Evolutionary conservation across 2,888 invertebrate genomes (phyloP).

Genomic region (Dorcus hopei): DNA sequence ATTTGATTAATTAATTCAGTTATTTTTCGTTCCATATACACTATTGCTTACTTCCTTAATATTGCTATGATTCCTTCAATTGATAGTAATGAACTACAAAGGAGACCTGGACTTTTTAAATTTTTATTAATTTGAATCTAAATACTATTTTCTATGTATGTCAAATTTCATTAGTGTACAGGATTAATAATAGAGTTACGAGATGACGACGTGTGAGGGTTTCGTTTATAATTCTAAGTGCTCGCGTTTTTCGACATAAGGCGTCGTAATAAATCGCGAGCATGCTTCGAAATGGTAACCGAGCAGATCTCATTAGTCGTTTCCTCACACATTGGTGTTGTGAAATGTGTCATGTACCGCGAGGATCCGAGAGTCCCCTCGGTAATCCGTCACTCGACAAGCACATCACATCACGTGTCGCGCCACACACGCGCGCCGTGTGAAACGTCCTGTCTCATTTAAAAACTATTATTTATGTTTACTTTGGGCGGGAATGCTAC

Average conservation of each 20-base stretch:
- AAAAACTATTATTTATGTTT: conserved; percentile 55
- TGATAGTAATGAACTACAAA: too few species aligned
- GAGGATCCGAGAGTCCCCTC: conserved; percentile 36
- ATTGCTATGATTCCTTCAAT: too few species aligned
- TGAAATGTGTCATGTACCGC: conserved; percentile 48
- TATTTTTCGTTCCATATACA: too few species aligned
- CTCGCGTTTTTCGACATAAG: not conserved
- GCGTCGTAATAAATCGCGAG: not conserved
- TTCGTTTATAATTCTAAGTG: not conserved
- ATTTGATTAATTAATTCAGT: too few species aligned
- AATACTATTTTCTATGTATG: too few species aligned
- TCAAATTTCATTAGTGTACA: too few species aligned
- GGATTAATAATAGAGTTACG: too few species aligned
- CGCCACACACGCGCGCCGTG: conserved; percentile 49
- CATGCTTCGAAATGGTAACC: not conserved
- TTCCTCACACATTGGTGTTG: conserved; percentile 49
- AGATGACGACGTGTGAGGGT: too few species aligned
- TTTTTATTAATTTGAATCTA: too few species aligned
- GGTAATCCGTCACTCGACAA: conserved; percentile 51
- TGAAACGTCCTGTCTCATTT: conserved; percentile 55
- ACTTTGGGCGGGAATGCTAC: conserved; percentile 30
- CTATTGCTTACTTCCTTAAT: too few species aligned
- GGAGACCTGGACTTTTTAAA: too few species aligned
- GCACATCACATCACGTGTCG: conserved; percentile 47
- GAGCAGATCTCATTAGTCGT: conserved; percentile 45